A percentile compares a stretch with the other conserved stretches of the same genome.
Conservation (phyloP, 2,888 invertebrate genomes). For the Drosophila differens region DNA sequence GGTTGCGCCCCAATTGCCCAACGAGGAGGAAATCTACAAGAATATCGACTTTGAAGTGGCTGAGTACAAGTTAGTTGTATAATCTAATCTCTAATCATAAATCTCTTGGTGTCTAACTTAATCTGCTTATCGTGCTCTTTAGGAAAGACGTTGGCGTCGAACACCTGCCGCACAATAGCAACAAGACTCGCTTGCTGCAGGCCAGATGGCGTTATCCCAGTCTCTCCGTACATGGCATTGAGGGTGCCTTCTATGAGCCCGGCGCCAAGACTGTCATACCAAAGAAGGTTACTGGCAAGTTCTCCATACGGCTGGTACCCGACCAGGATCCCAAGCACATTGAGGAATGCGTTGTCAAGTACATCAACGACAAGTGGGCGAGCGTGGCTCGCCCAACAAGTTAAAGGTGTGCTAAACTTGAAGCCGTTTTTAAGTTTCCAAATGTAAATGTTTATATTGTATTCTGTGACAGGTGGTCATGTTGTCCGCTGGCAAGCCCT, state of each 20-base stretch:
- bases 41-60: constrained; percentile 94
- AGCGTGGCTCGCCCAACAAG: constrained; percentile 93
- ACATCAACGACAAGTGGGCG: constrained; percentile 92
- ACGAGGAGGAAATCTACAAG: constrained; percentile 91
- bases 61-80: constrained; percentile 88
- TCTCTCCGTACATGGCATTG: constrained; percentile 97
- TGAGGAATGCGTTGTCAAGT: constrained; percentile 91
- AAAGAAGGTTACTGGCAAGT: constrained; percentile 97
- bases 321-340: constrained; percentile 94
- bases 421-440: background rate
- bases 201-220: constrained; percentile 98
- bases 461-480: constrained; percentile 53
- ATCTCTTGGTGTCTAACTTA: constrained; percentile 28
- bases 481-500: constrained; percentile 89
- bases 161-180: constrained; percentile 90
- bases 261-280: constrained; percentile 98
- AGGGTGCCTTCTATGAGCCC: constrained; percentile 95
- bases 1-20: constrained; percentile 88
- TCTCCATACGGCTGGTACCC: constrained; percentile 98
- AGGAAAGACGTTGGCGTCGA: constrained; percentile 89
- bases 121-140: constrained; percentile 14
- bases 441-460: background rate
- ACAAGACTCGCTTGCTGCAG: constrained; percentile 94
- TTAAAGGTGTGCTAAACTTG: constrained; percentile 87
- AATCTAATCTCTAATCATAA: constrained; percentile 53